Evolutionary conservation across 2,797 vertebrate genomes (phyloP).

Genomic region (Euphonia xanthogaster): DNA sequence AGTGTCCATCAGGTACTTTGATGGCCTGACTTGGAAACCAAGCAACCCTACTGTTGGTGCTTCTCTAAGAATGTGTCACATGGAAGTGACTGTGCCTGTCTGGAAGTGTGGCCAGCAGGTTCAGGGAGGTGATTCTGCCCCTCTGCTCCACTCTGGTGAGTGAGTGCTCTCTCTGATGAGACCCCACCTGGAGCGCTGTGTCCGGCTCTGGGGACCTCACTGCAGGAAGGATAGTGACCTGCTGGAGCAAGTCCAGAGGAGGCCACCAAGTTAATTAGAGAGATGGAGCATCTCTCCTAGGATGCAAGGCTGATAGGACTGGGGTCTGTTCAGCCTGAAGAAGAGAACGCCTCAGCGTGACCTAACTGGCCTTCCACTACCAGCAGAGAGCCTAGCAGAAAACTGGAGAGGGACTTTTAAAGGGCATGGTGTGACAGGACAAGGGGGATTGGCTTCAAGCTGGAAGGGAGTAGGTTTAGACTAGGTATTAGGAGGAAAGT

Average conservation of each 20-base stretch:
- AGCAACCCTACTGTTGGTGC: not conserved
- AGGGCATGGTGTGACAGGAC: not conserved
- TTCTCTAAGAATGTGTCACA: not conserved
- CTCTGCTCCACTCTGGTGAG: not conserved
- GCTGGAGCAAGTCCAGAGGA: not conserved
- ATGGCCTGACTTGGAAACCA: not conserved
- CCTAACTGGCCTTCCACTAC: not conserved
- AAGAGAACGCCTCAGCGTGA: fast-evolving
- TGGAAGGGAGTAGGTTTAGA: not conserved
- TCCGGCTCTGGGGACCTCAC: not conserved
- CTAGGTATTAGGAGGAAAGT: not conserved
- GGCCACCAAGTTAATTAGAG: not conserved
- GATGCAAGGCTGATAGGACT: not conserved
- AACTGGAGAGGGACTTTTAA: not conserved
- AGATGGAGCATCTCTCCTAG: not conserved
- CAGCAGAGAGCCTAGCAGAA: not conserved
- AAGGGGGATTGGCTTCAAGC: not conserved
- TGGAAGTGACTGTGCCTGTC: no score
- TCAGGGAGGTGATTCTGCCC: not conserved
- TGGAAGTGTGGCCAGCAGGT: not conserved
- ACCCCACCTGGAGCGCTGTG: not conserved
- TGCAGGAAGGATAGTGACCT: not conserved
- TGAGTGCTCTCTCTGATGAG: no score
- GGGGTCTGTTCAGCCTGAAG: not conserved
- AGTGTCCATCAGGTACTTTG: not conserved